Conservation (phyloP, 53 echinoderm and acorn worm genomes). For the Astropecten irregularis region DNA sequence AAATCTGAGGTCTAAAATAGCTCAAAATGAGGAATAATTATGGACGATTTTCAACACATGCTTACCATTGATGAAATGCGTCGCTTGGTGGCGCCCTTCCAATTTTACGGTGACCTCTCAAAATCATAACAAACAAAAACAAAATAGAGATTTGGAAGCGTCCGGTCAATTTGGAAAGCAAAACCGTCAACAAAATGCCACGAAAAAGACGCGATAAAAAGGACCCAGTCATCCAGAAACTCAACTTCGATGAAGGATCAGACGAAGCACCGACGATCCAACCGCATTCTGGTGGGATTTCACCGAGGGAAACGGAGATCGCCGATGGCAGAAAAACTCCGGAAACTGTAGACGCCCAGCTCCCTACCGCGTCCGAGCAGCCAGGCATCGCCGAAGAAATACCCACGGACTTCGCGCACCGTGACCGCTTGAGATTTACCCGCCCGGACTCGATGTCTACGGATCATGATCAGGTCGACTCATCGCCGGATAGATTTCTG, state of each 20-base stretch:
- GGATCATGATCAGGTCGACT: not conserved
- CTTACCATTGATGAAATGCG: conserved; percentile 17
- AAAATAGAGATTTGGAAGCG: not conserved
- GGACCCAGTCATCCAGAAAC: conserved; percentile 25
- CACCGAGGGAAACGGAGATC: not conserved
- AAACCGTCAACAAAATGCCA: conserved; percentile 12
- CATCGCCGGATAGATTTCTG: conserved; percentile 11
- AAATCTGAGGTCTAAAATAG: too few relatives aligned
- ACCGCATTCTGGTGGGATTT: too few relatives aligned
- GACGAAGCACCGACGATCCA: not conserved
- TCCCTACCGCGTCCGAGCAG: conserved; percentile 48
- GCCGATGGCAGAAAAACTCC: not conserved
- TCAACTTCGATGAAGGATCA: conserved; percentile 10
- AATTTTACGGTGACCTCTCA: not conserved
- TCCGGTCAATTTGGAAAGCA: not conserved
- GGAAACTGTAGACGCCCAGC: not conserved
- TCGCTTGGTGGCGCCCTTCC: conserved; percentile 43
- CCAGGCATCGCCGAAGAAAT: conserved; percentile 22
- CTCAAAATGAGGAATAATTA: not conserved
- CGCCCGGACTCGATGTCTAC: not conserved
- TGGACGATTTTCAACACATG: not conserved
- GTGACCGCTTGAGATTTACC: conserved; percentile 43
- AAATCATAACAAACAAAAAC: not conserved
- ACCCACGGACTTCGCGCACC: conserved; percentile 56
- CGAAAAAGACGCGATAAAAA: conserved; percentile 36